Evolutionary conservation across 2,113 vertebrate genomes (phyloP).

Genomic region (Mus pahari): DNA sequence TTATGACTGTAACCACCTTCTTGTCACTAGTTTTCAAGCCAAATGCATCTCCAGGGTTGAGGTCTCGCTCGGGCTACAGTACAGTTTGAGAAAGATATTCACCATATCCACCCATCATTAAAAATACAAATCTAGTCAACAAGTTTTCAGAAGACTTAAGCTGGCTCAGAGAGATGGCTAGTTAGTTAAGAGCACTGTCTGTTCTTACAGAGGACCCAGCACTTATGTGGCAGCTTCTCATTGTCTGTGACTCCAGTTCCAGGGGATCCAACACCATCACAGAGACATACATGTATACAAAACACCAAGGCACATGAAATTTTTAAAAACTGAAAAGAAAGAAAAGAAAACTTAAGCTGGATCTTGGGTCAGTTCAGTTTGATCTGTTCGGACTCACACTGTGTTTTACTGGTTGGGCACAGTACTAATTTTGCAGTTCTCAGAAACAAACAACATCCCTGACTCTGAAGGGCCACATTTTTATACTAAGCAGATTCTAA

Average conservation of each 20-base stretch:
- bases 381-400: conserved; percentile 46
- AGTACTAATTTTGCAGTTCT: not conserved
- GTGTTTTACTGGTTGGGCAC: not conserved
- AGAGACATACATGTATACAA: not conserved
- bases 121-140: conserved; percentile 30
- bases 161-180: not conserved
- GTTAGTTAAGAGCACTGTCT: not conserved
- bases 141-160: not conserved
- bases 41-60: not conserved
- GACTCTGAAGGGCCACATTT: not conserved
- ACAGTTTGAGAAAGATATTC: conserved; percentile 17
- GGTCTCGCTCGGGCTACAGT: not conserved
- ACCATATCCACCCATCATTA: conserved; percentile 9
- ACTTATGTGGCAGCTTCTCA: not conserved
- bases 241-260: not conserved
- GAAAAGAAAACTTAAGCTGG: not conserved
- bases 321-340: not conserved
- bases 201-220: not conserved
- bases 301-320: not conserved
- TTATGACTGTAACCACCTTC: conserved; percentile 44
- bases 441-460: not conserved
- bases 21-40: conserved; percentile 42
- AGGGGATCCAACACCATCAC: not conserved
- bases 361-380: conserved; percentile 30
- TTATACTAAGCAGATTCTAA: conserved; percentile 18